These are phyloP conservation scores for Pseudorectes ferrugineus DNA, from an alignment of 2,113 vertebrate species.

Conservation along the genomic window DNA sequence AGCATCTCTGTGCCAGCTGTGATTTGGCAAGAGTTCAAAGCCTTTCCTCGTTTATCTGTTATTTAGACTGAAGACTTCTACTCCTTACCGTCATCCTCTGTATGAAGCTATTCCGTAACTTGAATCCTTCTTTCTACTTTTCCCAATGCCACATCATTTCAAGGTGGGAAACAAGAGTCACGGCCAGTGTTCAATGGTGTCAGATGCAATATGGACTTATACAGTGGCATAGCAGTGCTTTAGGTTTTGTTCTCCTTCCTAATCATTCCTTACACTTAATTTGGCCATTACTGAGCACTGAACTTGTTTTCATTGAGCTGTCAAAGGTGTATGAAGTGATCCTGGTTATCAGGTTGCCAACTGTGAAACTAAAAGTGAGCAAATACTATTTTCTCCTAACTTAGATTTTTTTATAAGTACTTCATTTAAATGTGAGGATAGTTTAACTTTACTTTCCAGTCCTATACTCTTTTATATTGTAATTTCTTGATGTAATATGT, in stretches of 20 bases:
- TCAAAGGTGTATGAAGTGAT: background rate
- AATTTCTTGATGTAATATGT: background rate
- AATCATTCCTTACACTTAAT: background rate
- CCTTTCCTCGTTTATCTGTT: background rate
- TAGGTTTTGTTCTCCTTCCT: background rate
- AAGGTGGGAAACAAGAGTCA: background rate
- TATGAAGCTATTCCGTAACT: background rate
- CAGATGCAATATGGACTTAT: background rate
- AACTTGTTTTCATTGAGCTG: background rate
- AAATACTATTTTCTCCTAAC: background rate
- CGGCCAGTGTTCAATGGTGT: fast-evolving
- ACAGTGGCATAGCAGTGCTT: background rate
- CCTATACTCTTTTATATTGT: background rate
- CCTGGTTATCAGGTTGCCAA: background rate
- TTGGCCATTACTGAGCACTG: background rate
- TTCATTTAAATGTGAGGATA: background rate
- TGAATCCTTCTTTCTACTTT: background rate
- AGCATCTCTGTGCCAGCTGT: background rate
- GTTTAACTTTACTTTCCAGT: background rate
- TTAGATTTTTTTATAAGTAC: background rate
- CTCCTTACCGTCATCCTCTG: background rate
- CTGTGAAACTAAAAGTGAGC: background rate
- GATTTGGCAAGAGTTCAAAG: background rate
- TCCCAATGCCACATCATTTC: background rate
- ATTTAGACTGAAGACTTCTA: background rate